Evolutionary conservation across 2,113 vertebrate genomes (phyloP).

Genomic region (Neomonachus schauinslandi): DNA sequence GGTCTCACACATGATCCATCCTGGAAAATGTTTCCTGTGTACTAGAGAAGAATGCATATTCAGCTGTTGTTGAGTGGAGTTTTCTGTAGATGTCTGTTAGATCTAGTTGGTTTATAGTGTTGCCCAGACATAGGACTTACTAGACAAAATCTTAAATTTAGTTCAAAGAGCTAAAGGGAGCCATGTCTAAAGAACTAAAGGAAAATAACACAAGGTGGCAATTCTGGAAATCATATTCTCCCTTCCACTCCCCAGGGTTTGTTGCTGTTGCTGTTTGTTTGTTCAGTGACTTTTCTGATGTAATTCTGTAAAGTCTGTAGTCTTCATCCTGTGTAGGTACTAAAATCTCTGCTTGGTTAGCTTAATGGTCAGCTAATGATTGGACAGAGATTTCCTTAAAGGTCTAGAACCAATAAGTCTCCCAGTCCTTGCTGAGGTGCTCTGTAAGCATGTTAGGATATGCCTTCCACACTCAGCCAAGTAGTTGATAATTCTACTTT

Average conservation of each 20-base stretch:
- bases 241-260: background rate
- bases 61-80: too few relatives aligned
- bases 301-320: background rate
- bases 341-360: background rate
- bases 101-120: background rate
- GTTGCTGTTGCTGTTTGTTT: background rate
- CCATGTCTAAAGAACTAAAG: background rate
- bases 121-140: background rate
- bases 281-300: background rate
- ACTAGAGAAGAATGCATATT: background rate
- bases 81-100: background rate
- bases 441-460: background rate
- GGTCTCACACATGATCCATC: background rate
- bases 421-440: background rate
- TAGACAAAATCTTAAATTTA: background rate
- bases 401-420: background rate
- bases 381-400: background rate
- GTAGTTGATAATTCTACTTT: background rate
- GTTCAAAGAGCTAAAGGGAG: background rate
- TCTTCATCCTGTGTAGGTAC: background rate
- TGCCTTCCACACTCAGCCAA: background rate
- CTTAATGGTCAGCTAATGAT: background rate
- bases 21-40: background rate
- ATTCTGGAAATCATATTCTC: background rate
- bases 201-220: background rate